Base-by-base conservation (phyloP, 2,888 invertebrate species). In the Plutella xylostella region DNA sequence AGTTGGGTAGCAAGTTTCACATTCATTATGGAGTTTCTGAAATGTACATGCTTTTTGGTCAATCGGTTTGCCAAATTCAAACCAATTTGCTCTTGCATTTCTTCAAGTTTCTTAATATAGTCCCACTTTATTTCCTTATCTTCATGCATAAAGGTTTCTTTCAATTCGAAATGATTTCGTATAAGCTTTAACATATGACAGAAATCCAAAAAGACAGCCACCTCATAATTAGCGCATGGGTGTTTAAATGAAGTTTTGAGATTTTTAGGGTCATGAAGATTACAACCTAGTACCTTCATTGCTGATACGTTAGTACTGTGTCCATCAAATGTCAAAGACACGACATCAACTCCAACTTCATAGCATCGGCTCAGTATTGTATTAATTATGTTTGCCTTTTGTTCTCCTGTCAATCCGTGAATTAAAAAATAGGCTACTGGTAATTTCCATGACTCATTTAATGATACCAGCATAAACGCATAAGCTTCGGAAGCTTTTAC, bases 391-490 rank as follows among this genome's bases (percentile, higher is more conserved):
- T 53, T 51, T 15, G 43, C 46, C 50, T 54, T 54, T 42, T 57
- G 49, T 31, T 49, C 44, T 9, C 50, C 52, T 19, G 19, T 35
- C 15, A 62, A 35, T 5, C 59, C 54, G 42, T 53, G 43, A 9
- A 56, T 48, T n/a, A 62, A 50, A 47, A 60, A 62, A 54, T 62
- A 61, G 2, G 49, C 59, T 15, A 63, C 28, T 19, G 61, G 63
- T 11, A 63, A 45, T 53, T 61, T 60, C 59, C 60, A 61, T 1
- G 37, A 40, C 40, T 52, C 53, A 48, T 58, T 60, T 7, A 59
- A 37, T 12, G 48, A 47, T 12, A 55, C 54, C 2, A 61, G 20
- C 38, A 61, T 48, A 43, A 62, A 58, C 11, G 56, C 56, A 40
- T 57, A 48, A 11, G 55, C 58, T 43, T 54, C 45, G 12, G 46